Evolutionary conservation across 2,113 vertebrate species (phyloP), one percentile per base, ranked within the genome.

Genomic region (Stictonetta naevosa): DNA sequence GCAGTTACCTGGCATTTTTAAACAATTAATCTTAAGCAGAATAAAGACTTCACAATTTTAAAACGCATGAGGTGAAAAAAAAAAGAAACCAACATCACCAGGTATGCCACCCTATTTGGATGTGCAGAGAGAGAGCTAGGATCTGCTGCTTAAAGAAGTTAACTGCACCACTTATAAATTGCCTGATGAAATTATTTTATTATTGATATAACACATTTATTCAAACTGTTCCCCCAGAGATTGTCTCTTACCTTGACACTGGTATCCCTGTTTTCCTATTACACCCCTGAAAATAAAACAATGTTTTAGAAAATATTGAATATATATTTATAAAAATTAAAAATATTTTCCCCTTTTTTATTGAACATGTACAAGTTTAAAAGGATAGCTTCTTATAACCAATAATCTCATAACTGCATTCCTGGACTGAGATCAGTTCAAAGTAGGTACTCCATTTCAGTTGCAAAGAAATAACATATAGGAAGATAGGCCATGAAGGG

Each of bases 201-300:
- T 69, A 68, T 28, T 94, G 78, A 40, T 7, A 28, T 9, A 60
- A 76, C 21, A 82, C 23, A 40, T 38, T 16, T 1, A 66, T 71
- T 85, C 66, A 79, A 93, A 62, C 17, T 55, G 16, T 28, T 7
- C 18, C 31, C 16, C 14, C 4, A 11, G 46, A 60, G 44, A 80
- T 64, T 87, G 88, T 50, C 67, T 75, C 99, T 99, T 98, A 99
- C 99, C 99, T 99, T 99, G 99, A 98, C 99, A 99, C 81, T 99
- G 99, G 97, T 99, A 99, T 91, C 99, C 99, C 97, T 99, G 99
- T 97, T 99, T 99, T 97, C 99, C 99, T 98, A 99, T 98, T 96
- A 99, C 99, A 90, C 99, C 99, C 99, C 99, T 99, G 98, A 89
- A 98, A 98, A 96, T 68, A 97, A 96, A 95, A 97, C 19, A 96